Base-by-base conservation (phyloP, 30 jellyfish, hydroid and myxozoan species). In the Turritopsis dohrnii region DNA sequence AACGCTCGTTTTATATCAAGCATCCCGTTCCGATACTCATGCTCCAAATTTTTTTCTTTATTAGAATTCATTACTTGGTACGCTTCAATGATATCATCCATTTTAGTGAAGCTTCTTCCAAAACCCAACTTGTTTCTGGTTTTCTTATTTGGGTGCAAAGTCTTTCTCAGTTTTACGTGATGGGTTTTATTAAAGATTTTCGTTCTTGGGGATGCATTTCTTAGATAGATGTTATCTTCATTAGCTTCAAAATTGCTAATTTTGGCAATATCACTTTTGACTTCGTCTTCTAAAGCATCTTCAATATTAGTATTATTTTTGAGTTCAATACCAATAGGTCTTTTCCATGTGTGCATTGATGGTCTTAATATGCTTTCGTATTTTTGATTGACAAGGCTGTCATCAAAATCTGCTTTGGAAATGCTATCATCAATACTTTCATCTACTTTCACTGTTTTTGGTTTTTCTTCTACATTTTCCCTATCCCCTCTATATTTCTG, bases 281-380 rank as follows among this genome's bases (percentile, higher is more conserved):
- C 31, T 19, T 69, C 77, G 8, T 69, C 77, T 7, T 69, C 22
- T n/a, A 69, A 69, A 27, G 31, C 77, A 69, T 69, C 30, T 27
- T 69, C 77, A 69, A 69, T 69, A 27, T 69, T n/a, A 9, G 77
- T n/a, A n/a, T 27, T 21, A 69, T 69, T 69, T 13, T 41, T 41
- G 9, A 41, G 60, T 69, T 27, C 77, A 69, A 69, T 27, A n/a
- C 31, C 30, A n/a, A 69, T 19, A 69, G 28, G 30, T 27, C 19
- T 23, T n/a, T 69, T 27, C 30, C 30, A n/a, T 69, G 16, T 27
- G 77, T 69, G 28, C 30, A n/a, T 23, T 69, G 9, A 1, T n/a
- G 77, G 77, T 19, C 77, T 69, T 9, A 7, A 27, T 69, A 69
- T 69, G 77, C 77, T 69, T 69, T 69, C 77, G 77, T 69, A 69